Conservation (phyloP, 2,888 invertebrate species). For the Cephus sareptanus region DNA sequence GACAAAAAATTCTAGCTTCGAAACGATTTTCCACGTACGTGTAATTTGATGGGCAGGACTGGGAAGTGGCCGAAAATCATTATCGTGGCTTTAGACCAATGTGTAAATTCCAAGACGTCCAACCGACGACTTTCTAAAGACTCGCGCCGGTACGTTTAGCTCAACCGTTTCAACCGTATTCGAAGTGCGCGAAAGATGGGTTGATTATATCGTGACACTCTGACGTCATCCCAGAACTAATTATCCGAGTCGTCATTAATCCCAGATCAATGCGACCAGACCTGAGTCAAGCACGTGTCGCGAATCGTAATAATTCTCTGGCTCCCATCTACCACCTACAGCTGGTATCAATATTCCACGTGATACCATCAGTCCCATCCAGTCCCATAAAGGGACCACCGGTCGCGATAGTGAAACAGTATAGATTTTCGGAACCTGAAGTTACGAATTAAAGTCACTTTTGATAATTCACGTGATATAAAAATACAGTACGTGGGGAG, state of each 20-base stretch:
- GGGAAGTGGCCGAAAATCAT: not conserved
- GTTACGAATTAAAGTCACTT: not conserved
- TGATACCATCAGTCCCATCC: not conserved
- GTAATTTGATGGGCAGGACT: not conserved
- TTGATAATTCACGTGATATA: not conserved
- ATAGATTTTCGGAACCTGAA: not conserved
- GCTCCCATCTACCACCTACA: not conserved
- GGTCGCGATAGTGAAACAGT: not conserved
- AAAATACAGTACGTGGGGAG: not conserved
- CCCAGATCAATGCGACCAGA: constrained; percentile 16
- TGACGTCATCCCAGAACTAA: constrained; percentile 9
- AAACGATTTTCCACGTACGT: not conserved
- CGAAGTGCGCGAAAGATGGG: constrained; percentile 19
- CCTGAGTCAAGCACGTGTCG: not conserved
- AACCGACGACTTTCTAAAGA: constrained; percentile 24
- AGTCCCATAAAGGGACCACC: not conserved
- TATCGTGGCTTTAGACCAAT: not conserved
- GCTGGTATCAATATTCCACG: not conserved
- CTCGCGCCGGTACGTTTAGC: not conserved
- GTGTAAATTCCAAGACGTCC: constrained; percentile 18
- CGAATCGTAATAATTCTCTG: not conserved
- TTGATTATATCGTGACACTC: constrained; percentile 19
- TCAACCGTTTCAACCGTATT: not conserved
- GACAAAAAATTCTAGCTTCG: no score
- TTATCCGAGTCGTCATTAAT: constrained; percentile 5